These are phyloP conservation scores for Zaprionus davidi DNA, from an alignment of 1,140 invertebrate genomes.

Conservation along the genomic window DNA sequence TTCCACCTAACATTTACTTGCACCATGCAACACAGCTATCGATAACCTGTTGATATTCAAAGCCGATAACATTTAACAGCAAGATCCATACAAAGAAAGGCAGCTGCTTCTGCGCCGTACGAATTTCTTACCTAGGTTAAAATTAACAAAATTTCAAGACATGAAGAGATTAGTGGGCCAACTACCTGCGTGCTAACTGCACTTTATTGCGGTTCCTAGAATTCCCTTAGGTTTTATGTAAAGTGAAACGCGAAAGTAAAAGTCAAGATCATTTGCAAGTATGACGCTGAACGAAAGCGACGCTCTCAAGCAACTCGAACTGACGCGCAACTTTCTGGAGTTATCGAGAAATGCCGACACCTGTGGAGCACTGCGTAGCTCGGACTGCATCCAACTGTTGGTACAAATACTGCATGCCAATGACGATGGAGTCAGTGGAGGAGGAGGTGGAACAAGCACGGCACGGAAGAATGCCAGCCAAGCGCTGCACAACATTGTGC, in stretches of 20 bases:
- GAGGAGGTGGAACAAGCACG: constrained; percentile 7
- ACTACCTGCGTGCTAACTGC: constrained; percentile 33
- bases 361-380: constrained; percentile 95
- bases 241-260: neutral
- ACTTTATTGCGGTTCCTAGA: constrained; percentile 25
- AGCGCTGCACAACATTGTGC: constrained; percentile 96
- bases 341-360: constrained; percentile 96
- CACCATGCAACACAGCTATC: constrained; percentile 12
- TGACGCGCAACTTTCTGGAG: constrained; percentile 93
- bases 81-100: constrained; percentile 27
- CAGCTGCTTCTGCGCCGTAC: constrained; percentile 46
- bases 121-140: constrained; percentile 17
- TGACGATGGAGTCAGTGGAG: constrained; percentile 75
- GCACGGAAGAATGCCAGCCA: constrained; percentile 89
- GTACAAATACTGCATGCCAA: constrained; percentile 94
- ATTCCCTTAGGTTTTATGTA: constrained; percentile 4
- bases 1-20: neutral
- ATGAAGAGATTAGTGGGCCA: constrained; percentile 2
- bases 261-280: constrained; percentile 30
- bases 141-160: neutral
- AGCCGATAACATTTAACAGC: constrained; percentile 33
- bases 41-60: constrained; percentile 29
- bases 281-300: constrained; percentile 73
- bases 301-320: constrained; percentile 90
- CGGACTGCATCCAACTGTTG: constrained; percentile 95